A percentile compares a stretch with the other conserved stretches of the same genome.
These are phyloP conservation scores for Rhopilema esculentum DNA, from an alignment of 30 jellyfish, hydroid and myxozoan species.

Conservation along the genomic window DNA sequence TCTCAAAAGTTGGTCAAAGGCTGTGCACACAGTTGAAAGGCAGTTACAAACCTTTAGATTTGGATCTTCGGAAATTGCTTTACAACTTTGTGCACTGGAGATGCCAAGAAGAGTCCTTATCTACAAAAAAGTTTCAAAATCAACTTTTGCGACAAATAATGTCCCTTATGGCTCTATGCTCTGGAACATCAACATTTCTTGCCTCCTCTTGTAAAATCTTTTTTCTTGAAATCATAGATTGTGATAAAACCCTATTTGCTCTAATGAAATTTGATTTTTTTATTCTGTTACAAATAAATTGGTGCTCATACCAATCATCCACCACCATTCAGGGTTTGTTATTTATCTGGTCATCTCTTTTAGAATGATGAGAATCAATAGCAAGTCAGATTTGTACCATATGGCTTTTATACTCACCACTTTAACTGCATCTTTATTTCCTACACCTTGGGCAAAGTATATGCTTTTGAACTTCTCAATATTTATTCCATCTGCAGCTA, in stretches of 20 bases:
- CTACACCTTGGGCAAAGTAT: slow-evolving; percentile 31
- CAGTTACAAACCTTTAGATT: slow-evolving; percentile 35
- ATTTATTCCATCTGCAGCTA: slow-evolving; percentile 12
- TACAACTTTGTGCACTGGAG: slow-evolving; percentile 43
- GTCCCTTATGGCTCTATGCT: no score
- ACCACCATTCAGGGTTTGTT: background rate
- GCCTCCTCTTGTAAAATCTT: no score
- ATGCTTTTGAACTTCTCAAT: slow-evolving; percentile 24
- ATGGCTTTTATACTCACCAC: slow-evolving; percentile 57
- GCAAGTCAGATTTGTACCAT: no score
- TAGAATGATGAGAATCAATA: no score
- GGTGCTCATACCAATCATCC: background rate
- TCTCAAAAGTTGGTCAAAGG: no score
- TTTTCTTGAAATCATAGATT: no score
- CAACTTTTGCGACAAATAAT: no score
- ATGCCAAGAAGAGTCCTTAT: slow-evolving; percentile 69
- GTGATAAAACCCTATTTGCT: no score
- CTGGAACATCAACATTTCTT: no score
- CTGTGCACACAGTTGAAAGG: no score
- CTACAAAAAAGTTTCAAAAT: slow-evolving; percentile 1
- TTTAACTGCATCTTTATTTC: slow-evolving; percentile 24
- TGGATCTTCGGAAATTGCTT: slow-evolving; percentile 29
- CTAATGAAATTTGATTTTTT: no score
- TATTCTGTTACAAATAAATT: no score
- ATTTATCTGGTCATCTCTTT: background rate